Percentiles rank a stretch among this genome's conserved stretches.
Conservation (phyloP, 2,113 vertebrate genomes). For the Austrofundulus limnaeus region DNA sequence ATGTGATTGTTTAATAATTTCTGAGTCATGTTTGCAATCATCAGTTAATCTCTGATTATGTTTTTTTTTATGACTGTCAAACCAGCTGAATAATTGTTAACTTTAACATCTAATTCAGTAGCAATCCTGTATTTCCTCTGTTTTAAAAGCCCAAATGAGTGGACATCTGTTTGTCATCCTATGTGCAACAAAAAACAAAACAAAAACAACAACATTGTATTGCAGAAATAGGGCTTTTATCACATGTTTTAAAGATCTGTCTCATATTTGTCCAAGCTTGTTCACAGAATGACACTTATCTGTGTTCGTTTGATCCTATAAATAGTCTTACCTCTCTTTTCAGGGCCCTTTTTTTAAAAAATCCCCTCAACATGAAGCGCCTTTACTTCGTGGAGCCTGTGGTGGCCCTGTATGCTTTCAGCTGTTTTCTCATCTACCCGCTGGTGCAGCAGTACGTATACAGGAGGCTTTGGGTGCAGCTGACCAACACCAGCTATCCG, state of each 20-base stretch:
- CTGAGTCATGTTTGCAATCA: neutral
- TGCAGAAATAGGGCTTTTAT: neutral
- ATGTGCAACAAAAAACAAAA: too few species aligned
- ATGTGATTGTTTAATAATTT: neutral
- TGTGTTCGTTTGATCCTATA: neutral
- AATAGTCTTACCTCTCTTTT: neutral
- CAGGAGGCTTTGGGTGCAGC: conserved; percentile 84
- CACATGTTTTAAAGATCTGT: neutral
- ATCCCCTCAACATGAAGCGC: conserved; percentile 75
- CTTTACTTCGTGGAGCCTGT: conserved; percentile 86
- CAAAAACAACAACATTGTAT: neutral
- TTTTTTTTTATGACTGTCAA: neutral
- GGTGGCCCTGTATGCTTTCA: conserved; percentile 85
- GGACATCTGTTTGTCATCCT: neutral
- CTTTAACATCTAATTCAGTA: neutral
- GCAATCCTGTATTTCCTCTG: too few species aligned
- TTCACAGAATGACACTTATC: neutral
- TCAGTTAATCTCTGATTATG: too few species aligned
- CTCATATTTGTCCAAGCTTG: neutral
- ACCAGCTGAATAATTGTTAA: neutral
- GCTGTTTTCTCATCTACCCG: conserved; percentile 75
- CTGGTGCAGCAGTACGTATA: conserved; percentile 89
- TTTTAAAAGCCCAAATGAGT: too few species aligned
- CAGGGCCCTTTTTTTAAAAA: neutral
- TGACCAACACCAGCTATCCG: conserved; percentile 82